A percentile compares a stretch with the other conserved stretches of the same genome.
Evolutionary conservation across 2,113 vertebrate genomes (phyloP).

Genomic region (Neoarius graeffei): DNA sequence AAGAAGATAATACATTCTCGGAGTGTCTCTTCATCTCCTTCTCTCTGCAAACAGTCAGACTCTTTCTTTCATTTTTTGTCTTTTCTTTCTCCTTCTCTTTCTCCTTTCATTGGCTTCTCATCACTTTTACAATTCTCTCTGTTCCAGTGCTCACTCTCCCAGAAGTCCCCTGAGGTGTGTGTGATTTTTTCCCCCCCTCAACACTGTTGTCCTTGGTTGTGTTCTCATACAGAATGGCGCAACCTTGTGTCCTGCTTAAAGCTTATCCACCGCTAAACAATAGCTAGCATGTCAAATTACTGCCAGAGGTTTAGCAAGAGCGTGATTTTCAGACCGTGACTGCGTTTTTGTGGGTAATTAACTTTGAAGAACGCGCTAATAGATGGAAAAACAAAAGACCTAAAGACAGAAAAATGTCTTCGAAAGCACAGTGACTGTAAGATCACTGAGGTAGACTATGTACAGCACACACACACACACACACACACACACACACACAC

Average conservation of each 20-base stretch:
- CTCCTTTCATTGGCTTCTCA: not conserved
- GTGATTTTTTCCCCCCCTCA: not conserved
- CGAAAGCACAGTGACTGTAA: not conserved
- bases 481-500: not conserved
- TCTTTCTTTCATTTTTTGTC: not conserved
- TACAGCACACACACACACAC: not conserved
- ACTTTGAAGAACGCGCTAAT: slow-evolving; percentile 33
- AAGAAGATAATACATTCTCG: not conserved
- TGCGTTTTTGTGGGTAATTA: slow-evolving; percentile 32
- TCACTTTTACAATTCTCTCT: not conserved
- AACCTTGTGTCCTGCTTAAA: slow-evolving; percentile 14
- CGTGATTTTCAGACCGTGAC: slow-evolving; percentile 6
- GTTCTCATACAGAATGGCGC: slow-evolving; percentile 1
- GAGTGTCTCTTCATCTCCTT: not conserved
- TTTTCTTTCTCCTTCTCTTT: not conserved
- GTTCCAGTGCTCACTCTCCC: not conserved
- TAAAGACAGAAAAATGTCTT: slow-evolving; percentile 26
- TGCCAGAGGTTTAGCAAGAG: slow-evolving; percentile 43
- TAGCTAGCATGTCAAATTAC: slow-evolving; percentile 40
- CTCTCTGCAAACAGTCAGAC: not conserved
- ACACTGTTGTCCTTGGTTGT: slow-evolving; percentile 2
- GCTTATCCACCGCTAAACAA: slow-evolving; percentile 16
- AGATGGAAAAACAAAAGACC: slow-evolving; percentile 38
- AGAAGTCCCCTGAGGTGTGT: not conserved
- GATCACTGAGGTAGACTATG: not conserved